Conservation (phyloP, 2,888 invertebrate species). For the Amphipoea lucens region DNA sequence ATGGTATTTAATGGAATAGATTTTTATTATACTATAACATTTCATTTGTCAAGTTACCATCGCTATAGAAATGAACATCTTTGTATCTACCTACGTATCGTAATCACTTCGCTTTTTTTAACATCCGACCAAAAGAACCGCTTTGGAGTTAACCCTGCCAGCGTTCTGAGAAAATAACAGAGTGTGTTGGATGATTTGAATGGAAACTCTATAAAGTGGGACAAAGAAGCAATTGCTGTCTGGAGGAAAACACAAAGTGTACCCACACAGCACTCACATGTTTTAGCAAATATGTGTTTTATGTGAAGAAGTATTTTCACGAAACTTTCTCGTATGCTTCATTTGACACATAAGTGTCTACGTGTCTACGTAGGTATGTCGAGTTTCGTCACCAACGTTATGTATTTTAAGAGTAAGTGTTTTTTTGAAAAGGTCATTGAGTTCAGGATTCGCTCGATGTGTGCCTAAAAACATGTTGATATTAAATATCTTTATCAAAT, state of each 20-base stretch:
- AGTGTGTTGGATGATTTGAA: conserved; percentile 49
- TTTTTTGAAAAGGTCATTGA: neutral
- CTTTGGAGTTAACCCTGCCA: conserved; percentile 31
- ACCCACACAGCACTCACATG: conserved; percentile 28
- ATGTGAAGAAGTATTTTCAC: conserved; percentile 24
- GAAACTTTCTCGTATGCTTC: conserved; percentile 38
- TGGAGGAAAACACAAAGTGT: conserved; percentile 39
- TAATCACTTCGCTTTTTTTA: conserved; percentile 42
- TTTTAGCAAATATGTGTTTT: conserved; percentile 39
- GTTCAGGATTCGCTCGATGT: neutral
- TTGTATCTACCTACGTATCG: conserved; percentile 32
- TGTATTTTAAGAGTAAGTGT: conserved; percentile 2
- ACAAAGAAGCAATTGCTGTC: conserved; percentile 50
- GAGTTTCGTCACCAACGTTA: neutral
- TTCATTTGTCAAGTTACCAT: conserved; percentile 67
- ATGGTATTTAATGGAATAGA: conserved; percentile 70
- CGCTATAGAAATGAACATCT: conserved; percentile 64
- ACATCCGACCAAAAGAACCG: conserved; percentile 28
- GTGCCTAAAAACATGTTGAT: neutral
- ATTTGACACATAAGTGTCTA: conserved; percentile 25
- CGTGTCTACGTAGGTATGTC: neutral
- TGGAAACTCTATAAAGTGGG: conserved; percentile 48
- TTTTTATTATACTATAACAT: conserved; percentile 56
- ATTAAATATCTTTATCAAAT: neutral
- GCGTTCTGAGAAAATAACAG: conserved; percentile 48